Evolutionary conservation across 2,888 invertebrate genomes (phyloP).

Genomic region (Caenorhabditis virilis): DNA sequence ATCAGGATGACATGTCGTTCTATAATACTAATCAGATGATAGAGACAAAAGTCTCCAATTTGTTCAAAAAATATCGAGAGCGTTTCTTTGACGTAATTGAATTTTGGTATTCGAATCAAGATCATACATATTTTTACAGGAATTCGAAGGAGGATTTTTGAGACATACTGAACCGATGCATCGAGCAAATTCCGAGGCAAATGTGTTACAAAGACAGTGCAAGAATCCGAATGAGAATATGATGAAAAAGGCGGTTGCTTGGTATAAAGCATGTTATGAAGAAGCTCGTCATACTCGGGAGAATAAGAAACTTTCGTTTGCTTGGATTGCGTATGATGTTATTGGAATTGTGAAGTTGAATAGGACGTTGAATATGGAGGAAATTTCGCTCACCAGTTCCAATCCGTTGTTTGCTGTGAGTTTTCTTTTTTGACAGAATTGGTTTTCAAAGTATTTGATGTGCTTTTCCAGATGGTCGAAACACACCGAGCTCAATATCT

Average conservation of each 20-base stretch:
- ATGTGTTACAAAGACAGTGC: slow-evolving; percentile 37
- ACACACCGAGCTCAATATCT: slow-evolving; percentile 29
- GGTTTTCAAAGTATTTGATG: neutral
- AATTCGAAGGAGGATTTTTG: slow-evolving; percentile 27
- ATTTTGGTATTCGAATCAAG: no score
- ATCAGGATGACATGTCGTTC: slow-evolving; percentile 66
- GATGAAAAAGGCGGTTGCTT: slow-evolving; percentile 44
- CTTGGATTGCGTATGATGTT: slow-evolving; percentile 40
- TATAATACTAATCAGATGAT: slow-evolving; percentile 63
- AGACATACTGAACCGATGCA: slow-evolving; percentile 13
- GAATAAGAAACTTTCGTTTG: slow-evolving; percentile 40
- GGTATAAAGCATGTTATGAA: slow-evolving; percentile 45
- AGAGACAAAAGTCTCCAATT: slow-evolving; percentile 53
- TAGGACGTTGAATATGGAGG: slow-evolving; percentile 6
- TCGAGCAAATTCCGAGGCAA: slow-evolving; percentile 27
- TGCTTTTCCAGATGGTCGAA: slow-evolving; percentile 20
- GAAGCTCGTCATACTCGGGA: slow-evolving; percentile 20
- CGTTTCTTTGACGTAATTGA: slow-evolving; percentile 40
- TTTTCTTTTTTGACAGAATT: neutral
- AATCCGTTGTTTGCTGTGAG: slow-evolving; percentile 22
- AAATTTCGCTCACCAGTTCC: slow-evolving; percentile 9
- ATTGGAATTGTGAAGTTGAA: slow-evolving; percentile 29
- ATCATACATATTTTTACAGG: slow-evolving; percentile 5
- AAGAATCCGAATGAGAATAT: slow-evolving; percentile 15
- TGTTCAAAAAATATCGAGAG: slow-evolving; percentile 36